Conservation (phyloP, 2,113 vertebrate genomes). For the Edolisoma coerulescens region DNA sequence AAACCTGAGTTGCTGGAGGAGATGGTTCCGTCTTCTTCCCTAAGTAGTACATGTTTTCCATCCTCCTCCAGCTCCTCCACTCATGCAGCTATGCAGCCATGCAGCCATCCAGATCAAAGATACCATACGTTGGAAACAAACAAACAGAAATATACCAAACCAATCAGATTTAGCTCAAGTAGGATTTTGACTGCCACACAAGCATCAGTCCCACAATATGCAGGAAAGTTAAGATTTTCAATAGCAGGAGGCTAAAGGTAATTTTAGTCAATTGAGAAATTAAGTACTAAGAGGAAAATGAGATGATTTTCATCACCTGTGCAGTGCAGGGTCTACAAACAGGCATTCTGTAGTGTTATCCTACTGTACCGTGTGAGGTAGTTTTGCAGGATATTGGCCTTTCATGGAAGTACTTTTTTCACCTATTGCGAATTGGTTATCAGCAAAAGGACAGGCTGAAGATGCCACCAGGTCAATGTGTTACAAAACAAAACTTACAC, state of each 20-base stretch:
- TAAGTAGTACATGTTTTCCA: background rate
- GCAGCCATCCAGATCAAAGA: background rate
- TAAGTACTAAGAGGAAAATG: background rate
- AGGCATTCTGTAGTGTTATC: background rate
- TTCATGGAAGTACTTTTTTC: background rate
- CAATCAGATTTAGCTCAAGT: background rate
- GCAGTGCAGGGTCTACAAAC: background rate
- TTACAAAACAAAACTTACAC: background rate
- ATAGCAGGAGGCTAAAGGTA: background rate
- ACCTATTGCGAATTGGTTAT: background rate
- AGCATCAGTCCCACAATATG: background rate
- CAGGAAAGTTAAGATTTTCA: background rate
- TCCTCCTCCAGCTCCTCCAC: background rate
- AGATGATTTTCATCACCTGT: background rate
- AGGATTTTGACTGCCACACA: background rate
- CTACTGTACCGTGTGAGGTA: accelerated
- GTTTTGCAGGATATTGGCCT: background rate
- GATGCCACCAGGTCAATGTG: background rate
- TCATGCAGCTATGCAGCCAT: background rate
- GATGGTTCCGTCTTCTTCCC: background rate
- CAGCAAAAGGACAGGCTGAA: background rate
- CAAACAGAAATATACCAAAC: background rate
- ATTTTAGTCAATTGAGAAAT: background rate
- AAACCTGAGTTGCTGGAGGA: background rate
- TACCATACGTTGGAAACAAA: background rate